Percentiles rank a stretch among this genome's conserved stretches.
These are phyloP conservation scores for Euclidia mi DNA, from an alignment of 2,888 invertebrate genomes.

Conservation along the genomic window DNA sequence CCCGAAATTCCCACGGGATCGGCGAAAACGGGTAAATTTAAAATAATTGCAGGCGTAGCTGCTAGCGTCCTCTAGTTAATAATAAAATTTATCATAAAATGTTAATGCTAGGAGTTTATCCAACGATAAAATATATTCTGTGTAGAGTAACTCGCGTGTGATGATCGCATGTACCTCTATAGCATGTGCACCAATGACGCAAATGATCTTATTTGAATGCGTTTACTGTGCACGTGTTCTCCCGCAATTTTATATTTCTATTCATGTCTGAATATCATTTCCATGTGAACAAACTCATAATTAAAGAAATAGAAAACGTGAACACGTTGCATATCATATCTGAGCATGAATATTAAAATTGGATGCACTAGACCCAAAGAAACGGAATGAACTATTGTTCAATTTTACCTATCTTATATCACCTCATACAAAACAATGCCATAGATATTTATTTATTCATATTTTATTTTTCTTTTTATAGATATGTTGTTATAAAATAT, in stretches of 20 bases:
- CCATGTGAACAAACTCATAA: constrained; percentile 13
- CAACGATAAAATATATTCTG: not conserved
- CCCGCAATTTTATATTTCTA: constrained; percentile 30
- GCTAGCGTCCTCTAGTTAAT: too few relatives aligned
- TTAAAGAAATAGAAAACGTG: constrained; percentile 21
- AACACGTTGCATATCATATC: constrained; percentile 1
- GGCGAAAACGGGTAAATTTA: too few relatives aligned
- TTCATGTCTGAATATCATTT: constrained; percentile 26
- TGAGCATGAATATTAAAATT: constrained; percentile 10
- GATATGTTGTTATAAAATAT: too few relatives aligned
- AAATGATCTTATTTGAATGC: constrained; percentile 48
- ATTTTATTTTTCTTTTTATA: too few relatives aligned
- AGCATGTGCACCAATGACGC: constrained; percentile 60
- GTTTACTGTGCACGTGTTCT: constrained; percentile 38
- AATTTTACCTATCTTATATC: not conserved
- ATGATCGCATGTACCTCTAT: constrained; percentile 39
- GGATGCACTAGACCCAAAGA: not conserved
- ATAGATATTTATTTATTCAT: too few relatives aligned
- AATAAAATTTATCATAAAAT: too few relatives aligned
- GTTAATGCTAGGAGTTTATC: too few relatives aligned
- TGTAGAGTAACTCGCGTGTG: constrained; percentile 43
- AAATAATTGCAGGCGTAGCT: too few relatives aligned
- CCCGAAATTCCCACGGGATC: too few relatives aligned
- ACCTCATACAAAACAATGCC: not conserved
- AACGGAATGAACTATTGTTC: not conserved